phyloP scores from a whole-genome alignment of 2,888 invertebrate species.

The Ennomos fuscantarius region DNA sequence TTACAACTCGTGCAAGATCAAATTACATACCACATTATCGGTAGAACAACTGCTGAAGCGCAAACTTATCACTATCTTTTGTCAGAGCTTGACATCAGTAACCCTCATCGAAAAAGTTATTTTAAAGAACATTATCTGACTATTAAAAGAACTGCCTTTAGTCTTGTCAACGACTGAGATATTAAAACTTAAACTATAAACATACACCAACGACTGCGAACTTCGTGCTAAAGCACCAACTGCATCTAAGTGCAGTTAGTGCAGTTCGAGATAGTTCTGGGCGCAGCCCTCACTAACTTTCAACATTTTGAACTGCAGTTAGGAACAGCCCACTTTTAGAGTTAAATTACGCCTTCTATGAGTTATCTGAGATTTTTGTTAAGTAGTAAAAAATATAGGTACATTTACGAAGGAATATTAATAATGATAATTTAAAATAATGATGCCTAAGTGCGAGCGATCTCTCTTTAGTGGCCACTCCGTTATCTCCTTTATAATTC shows the following conservation, averaged over 20 bases:
- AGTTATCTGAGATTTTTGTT: too few species aligned
- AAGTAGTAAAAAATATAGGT: too few species aligned
- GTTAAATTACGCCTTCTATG: neutral
- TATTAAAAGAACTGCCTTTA: too few species aligned
- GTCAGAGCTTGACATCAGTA: conserved; percentile 4
- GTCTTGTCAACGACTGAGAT: too few species aligned
- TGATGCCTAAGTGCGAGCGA: too few species aligned
- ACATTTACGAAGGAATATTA: too few species aligned
- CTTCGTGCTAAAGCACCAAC: too few species aligned
- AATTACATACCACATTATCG: conserved; percentile 22
- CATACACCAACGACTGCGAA: neutral
- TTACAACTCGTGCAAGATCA: conserved; percentile 17
- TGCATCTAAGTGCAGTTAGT: neutral
- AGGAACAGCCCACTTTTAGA: neutral
- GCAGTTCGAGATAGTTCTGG: too few species aligned
- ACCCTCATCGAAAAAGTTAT: neutral
- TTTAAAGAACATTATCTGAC: neutral
- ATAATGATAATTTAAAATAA: too few species aligned
- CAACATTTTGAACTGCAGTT: conserved; percentile 3
- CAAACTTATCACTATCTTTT: conserved; percentile 22
- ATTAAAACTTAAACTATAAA: neutral
- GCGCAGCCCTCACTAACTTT: neutral
- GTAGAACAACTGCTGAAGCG: conserved; percentile 3
- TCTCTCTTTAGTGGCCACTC: too few species aligned
- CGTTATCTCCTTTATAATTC: too few species aligned